Evolutionary conservation across 2,888 invertebrate species (phyloP).

Genomic region (Pomacea canaliculata): DNA sequence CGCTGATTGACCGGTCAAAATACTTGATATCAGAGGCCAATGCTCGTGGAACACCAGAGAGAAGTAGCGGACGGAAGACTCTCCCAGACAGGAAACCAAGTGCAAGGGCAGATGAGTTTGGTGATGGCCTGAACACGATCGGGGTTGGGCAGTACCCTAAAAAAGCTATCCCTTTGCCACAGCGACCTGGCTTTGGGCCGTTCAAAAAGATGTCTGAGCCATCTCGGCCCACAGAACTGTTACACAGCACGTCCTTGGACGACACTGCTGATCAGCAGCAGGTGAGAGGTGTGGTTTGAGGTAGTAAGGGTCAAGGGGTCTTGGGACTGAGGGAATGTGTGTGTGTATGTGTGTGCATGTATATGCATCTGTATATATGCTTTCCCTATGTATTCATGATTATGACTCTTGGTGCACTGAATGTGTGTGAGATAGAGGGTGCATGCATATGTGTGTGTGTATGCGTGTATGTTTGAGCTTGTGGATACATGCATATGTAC

Average conservation of each 20-base stretch:
- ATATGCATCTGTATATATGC: too few relatives aligned
- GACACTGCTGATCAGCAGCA: constrained; percentile 23
- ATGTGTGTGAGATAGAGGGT: too few relatives aligned
- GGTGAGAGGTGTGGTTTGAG: background rate
- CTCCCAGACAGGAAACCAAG: constrained; percentile 13
- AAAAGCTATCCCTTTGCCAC: constrained; percentile 60
- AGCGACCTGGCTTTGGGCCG: constrained; percentile 42
- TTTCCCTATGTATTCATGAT: too few relatives aligned
- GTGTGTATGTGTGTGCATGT: too few relatives aligned
- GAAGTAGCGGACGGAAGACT: constrained; percentile 47
- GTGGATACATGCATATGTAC: too few relatives aligned
- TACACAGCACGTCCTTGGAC: constrained; percentile 30
- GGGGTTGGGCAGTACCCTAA: constrained; percentile 52
- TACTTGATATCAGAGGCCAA: constrained; percentile 57
- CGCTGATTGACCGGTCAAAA: constrained; percentile 60
- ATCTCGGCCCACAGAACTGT: constrained; percentile 33
- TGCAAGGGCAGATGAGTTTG: constrained; percentile 16
- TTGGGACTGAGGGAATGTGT: too few relatives aligned
- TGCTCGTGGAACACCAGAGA: constrained; percentile 40
- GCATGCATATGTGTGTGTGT: too few relatives aligned
- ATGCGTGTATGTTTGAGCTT: too few relatives aligned
- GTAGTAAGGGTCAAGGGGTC: too few relatives aligned
- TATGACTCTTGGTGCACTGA: too few relatives aligned
- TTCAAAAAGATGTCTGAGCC: constrained; percentile 45
- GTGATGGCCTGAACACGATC: constrained; percentile 7